Base-by-base conservation (phyloP, 2,797 vertebrate genomes). In the Acestrorhynchus altus region DNA sequence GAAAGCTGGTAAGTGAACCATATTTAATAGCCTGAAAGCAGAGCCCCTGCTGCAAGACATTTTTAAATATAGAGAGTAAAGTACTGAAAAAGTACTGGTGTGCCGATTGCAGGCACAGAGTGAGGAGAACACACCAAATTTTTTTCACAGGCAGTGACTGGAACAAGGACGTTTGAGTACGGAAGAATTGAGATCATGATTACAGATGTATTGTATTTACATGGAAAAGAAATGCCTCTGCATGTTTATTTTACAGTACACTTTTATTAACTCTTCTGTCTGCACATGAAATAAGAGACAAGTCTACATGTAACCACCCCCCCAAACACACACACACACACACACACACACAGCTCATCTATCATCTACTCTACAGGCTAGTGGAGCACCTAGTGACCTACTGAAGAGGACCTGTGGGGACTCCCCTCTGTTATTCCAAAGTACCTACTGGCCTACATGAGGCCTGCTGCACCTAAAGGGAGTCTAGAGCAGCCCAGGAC, bases 321-420 rank as follows among this genome's bases (percentile, higher is more conserved):
- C 54, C 60, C 74, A 69, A 26, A 73, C 57, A 47, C 15, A 61
- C 35, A 47, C 64, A 60, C 52, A 51, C 42, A 68, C 52, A 59
- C 24, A 20, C 16, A 73, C 71, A 63, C 26, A 73, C 71, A 47
- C 9, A 35, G 47, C 59, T 51, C n/a, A 40, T 73, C 44, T 64
- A 49, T 63, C 57, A 49, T 47, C n/a, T 40, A 39, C 64, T 47
- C 22, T 49, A 67, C 64, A 67, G 44, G 24, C 46, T 68, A 68
- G 44, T 49, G 26, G 44, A 79, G 72, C 35, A 68, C 54, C 64
- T 68, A 74, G 71, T 79, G 47, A 44, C 52, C 72, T 63, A 35
- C 24, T 61, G 46, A 66, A 74, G 26, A 74, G 56, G 46, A 63
- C 73, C 64, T 69, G 67, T 28, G 51, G 56, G 65, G 47, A 64